phyloP scores from a whole-genome alignment of 2,888 invertebrate genomes.

The Quadriops clusia region DNA sequence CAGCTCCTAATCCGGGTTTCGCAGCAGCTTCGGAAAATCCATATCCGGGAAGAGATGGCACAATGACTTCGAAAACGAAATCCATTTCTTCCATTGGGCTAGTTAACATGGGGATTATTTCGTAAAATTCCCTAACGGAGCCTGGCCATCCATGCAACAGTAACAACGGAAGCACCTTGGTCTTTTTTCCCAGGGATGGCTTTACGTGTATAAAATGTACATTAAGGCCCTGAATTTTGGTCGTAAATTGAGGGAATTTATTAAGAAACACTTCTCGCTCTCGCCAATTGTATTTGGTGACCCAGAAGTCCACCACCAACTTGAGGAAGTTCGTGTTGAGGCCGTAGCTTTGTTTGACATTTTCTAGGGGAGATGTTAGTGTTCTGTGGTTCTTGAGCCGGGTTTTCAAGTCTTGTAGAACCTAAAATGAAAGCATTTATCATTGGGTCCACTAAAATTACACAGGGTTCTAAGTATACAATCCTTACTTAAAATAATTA shows the following conservation, averaged over 20 bases:
- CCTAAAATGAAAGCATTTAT: constrained; percentile 23
- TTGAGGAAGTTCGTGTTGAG: constrained; percentile 59
- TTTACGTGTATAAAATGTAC: constrained; percentile 58
- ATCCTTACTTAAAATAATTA: too few species aligned
- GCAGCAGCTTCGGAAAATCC: constrained; percentile 38
- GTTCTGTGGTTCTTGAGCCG: constrained; percentile 40
- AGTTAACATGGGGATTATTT: constrained; percentile 57
- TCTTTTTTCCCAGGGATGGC: constrained; percentile 31
- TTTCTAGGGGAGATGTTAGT: constrained; percentile 47
- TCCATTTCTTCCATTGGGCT: constrained; percentile 28
- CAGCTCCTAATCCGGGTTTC: constrained; percentile 47
- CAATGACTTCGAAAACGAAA: constrained; percentile 54
- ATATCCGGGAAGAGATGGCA: constrained; percentile 45
- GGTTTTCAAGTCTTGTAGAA: constrained; percentile 42
- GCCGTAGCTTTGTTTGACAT: constrained; percentile 66
- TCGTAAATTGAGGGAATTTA: constrained; percentile 53
- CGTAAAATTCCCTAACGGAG: constrained; percentile 73
- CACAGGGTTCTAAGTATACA: too few species aligned
- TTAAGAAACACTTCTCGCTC: constrained; percentile 50
- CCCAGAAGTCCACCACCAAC: constrained; percentile 67
- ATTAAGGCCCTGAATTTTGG: constrained; percentile 56
- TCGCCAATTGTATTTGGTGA: constrained; percentile 54
- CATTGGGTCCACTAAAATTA: too few species aligned
- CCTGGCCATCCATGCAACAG: constrained; percentile 87
- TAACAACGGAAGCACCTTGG: constrained; percentile 48